Evolutionary conservation across 2,888 invertebrate genomes (phyloP).

Genomic region (Ceraclea dissimilis): DNA sequence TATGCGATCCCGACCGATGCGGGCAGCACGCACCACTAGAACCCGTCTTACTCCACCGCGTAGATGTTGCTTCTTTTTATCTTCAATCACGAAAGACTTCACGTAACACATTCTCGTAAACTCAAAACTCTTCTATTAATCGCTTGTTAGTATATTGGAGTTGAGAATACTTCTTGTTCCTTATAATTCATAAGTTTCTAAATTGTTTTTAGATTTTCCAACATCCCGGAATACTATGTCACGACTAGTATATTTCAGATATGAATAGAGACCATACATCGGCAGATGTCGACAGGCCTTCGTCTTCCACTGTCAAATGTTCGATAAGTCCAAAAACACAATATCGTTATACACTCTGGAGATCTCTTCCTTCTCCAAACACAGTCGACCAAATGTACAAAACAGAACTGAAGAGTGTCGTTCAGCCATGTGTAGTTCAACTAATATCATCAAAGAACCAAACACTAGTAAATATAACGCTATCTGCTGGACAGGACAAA

Average conservation of each 20-base stretch:
- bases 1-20: constrained; percentile 5
- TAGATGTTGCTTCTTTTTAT: neutral
- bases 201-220: no score
- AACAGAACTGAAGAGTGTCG: neutral
- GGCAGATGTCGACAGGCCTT: neutral
- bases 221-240: no score
- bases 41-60: constrained; percentile 4
- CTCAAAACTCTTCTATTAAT: no score
- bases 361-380: neutral
- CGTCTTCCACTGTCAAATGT: constrained; percentile 7
- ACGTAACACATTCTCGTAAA: constrained; percentile 9
- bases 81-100: constrained; percentile 9
- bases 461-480: neutral
- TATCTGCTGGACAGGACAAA: neutral
- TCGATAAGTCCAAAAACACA: neutral
- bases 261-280: no score
- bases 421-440: constrained; percentile 6
- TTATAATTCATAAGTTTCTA: no score
- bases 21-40: constrained; percentile 5
- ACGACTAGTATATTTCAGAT: no score
- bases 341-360: constrained; percentile 7
- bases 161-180: no score
- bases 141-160: no score
- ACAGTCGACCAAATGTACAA: neutral
- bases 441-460: neutral